These are phyloP conservation scores for Alentia gelatinosa DNA, from an alignment of 2,888 invertebrate species.

Conservation along the genomic window DNA sequence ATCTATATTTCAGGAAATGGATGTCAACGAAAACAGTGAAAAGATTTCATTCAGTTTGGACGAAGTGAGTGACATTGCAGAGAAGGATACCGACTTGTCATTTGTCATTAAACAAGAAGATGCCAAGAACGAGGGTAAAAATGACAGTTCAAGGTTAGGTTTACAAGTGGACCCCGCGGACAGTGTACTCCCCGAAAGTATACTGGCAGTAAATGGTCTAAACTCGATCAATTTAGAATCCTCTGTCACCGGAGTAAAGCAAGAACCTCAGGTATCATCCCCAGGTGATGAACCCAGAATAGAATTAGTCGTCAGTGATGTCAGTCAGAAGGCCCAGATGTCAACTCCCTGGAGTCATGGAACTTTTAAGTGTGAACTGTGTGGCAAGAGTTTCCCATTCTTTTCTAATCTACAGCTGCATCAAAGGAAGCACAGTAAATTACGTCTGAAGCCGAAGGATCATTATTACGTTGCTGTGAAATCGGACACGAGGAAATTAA, in stretches of 20 bases:
- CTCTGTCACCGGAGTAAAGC: not conserved
- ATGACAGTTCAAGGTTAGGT: not conserved
- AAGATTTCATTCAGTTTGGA: not conserved
- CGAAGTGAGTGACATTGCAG: not conserved
- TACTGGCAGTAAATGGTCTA: no score
- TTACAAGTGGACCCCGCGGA: not conserved
- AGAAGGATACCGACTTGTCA: not conserved
- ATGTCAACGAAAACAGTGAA: not conserved
- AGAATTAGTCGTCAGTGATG: no score
- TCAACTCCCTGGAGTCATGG: no score
- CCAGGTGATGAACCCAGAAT: no score
- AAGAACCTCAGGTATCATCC: not conserved
- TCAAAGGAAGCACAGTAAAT: not conserved
- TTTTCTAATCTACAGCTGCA: not conserved
- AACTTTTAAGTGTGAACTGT: not conserved
- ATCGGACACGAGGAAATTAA: no score
- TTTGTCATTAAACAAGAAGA: not conserved
- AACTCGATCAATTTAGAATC: no score
- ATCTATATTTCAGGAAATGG: not conserved
- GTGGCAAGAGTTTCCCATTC: slow-evolving; percentile 7
- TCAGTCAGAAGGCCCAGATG: no score
- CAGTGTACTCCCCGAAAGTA: no score
- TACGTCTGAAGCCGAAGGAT: no score
- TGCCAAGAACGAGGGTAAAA: not conserved
- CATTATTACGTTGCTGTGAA: no score